Evolutionary conservation across 2,888 invertebrate genomes (phyloP).

Genomic region (Oasisia sp.): DNA sequence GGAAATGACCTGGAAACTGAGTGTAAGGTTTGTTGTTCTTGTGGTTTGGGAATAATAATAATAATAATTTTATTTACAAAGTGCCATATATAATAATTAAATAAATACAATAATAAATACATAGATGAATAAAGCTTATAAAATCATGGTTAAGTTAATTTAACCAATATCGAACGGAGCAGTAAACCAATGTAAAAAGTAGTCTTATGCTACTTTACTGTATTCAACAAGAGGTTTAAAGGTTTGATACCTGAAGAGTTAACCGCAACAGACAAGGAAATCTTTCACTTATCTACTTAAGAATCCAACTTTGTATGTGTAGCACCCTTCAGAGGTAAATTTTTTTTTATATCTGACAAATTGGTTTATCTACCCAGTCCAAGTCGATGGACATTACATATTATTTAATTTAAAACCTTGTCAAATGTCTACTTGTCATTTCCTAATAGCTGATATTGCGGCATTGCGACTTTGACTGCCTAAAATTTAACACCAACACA

Average conservation of each 20-base stretch:
- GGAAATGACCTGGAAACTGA: background rate
- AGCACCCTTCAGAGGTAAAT: no score
- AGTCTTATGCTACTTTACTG: background rate
- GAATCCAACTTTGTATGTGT: no score
- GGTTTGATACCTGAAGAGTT: no score
- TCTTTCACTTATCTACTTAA: no score
- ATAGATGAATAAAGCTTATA: no score
- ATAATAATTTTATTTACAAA: background rate
- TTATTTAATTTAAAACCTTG: background rate
- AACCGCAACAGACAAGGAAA: no score
- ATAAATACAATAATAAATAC: no score
- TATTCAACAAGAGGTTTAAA: background rate
- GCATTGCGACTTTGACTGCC: background rate
- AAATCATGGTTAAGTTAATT: no score
- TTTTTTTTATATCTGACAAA: background rate
- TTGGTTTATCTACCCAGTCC: background rate
- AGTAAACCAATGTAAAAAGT: background rate
- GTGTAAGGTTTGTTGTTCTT: background rate
- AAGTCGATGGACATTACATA: background rate
- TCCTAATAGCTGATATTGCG: background rate
- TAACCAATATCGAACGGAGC: background rate
- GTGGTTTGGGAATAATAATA: background rate
- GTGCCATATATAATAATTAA: no score
- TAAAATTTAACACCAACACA: background rate
- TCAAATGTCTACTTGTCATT: background rate